Conservation (phyloP, 1,140 invertebrate genomes). For the Cataglyphis hispanica region DNA sequence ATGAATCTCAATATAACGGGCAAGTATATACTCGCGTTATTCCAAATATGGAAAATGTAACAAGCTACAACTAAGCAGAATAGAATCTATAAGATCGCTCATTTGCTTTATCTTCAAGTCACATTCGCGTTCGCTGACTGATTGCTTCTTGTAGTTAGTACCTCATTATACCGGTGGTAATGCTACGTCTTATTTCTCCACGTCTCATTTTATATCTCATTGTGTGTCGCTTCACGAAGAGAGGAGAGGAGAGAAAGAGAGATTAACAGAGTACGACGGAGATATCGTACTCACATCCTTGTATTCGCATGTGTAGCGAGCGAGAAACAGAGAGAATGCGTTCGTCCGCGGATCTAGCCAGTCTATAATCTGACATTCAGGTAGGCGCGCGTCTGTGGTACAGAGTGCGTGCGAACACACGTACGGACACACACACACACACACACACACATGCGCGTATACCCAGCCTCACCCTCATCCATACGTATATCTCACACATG, state of each 20-base stretch:
- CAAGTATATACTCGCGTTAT: background rate
- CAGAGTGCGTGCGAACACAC: background rate
- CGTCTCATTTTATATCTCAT: conserved; percentile 49
- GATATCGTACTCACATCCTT: background rate
- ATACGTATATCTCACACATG: too few relatives aligned
- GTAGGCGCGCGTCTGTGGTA: conserved; percentile 36
- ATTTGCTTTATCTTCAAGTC: conserved; percentile 6
- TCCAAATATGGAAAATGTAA: conserved; percentile 4
- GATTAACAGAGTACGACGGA: conserved; percentile 25
- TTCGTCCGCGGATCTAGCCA: conserved; percentile 34
- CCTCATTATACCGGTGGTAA: conserved; percentile 42
- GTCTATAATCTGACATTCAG: conserved; percentile 69
- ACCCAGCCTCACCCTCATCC: background rate
- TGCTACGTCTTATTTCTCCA: conserved; percentile 41
- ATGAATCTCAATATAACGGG: background rate
- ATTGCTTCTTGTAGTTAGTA: conserved; percentile 54
- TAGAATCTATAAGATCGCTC: background rate
- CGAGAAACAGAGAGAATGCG: conserved; percentile 42
- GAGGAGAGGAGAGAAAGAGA: background rate
- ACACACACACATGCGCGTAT: too few relatives aligned
- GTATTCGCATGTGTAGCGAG: background rate
- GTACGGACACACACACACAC: background rate
- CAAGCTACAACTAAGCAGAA: conserved; percentile 3
- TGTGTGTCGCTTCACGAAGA: conserved; percentile 5
- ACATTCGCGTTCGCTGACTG: conserved; percentile 3